These are phyloP conservation scores for Chelmon rostratus DNA, from an alignment of 2,797 vertebrate genomes.

Conservation along the genomic window DNA sequence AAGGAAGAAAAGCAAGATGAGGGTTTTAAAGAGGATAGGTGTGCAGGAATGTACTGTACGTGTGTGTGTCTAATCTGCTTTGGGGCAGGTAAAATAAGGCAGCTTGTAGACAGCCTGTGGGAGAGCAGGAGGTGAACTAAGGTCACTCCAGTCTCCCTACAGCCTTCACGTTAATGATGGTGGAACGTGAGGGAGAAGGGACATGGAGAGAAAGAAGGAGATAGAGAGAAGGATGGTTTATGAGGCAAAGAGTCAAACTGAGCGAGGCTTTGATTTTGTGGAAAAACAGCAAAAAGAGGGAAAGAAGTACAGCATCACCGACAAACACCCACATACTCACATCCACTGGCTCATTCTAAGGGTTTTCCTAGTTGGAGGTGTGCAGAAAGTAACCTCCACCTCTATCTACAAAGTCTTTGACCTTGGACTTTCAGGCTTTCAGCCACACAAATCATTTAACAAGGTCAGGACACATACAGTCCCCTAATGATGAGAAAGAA, in stretches of 20 bases:
- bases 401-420: background rate
- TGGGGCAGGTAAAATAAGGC: slow-evolving; percentile 28
- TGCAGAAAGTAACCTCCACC: background rate
- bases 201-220: background rate
- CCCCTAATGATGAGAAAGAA: background rate
- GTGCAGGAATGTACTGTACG: slow-evolving; percentile 18
- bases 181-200: slow-evolving; percentile 23
- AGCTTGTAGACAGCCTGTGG: slow-evolving; percentile 22
- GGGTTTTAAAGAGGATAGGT: slow-evolving; percentile 36
- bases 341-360: background rate
- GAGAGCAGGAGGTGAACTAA: slow-evolving; percentile 40
- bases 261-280: background rate
- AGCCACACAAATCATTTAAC: slow-evolving; percentile 13
- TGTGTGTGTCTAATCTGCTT: slow-evolving; percentile 19
- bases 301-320: background rate
- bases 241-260: background rate
- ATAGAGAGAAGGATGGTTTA: background rate
- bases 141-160: slow-evolving; percentile 51
- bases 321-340: background rate
- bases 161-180: slow-evolving; percentile 54
- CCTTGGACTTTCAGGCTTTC: background rate
- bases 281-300: slow-evolving; percentile 13
- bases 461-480: slow-evolving; percentile 20
- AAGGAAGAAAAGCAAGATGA: slow-evolving; percentile 29
- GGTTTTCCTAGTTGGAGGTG: background rate